phyloP scores from a whole-genome alignment of 2,888 invertebrate genomes.

The Drosophila putrida region DNA sequence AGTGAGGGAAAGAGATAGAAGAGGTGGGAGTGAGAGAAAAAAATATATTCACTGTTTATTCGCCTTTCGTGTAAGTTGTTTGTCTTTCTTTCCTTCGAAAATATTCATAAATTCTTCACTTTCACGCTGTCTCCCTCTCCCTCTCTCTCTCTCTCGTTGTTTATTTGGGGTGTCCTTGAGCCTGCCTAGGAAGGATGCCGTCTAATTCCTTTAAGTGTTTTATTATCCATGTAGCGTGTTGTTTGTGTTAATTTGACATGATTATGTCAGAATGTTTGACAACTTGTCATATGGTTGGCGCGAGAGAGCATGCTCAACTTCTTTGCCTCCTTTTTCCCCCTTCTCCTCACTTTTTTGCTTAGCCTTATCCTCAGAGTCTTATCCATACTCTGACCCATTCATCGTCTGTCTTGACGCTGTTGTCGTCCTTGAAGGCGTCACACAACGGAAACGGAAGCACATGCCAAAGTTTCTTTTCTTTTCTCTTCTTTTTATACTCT shows the following conservation, averaged over 20 bases:
- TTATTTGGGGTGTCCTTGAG: constrained; percentile 43
- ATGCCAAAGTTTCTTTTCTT: constrained; percentile 54
- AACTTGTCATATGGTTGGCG: constrained; percentile 67
- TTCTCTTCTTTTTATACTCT: constrained; percentile 11
- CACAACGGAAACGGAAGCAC: constrained; percentile 62
- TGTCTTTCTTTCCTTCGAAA: not conserved
- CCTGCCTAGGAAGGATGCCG: constrained; percentile 54
- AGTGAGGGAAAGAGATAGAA: too few species aligned
- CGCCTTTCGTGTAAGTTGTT: constrained; percentile 26
- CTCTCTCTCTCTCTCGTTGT: too few species aligned
- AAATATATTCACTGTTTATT: not conserved
- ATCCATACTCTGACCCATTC: constrained; percentile 7
- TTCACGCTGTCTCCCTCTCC: not conserved
- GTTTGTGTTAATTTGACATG: constrained; percentile 78
- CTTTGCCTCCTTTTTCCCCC: not conserved
- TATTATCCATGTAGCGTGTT: constrained; percentile 66
- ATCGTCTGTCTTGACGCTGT: not conserved
- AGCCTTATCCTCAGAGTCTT: not conserved
- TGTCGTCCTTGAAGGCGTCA: constrained; percentile 55
- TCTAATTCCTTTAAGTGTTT: constrained; percentile 74
- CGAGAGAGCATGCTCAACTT: constrained; percentile 18
- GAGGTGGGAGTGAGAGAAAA: not conserved
- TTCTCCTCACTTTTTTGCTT: not conserved
- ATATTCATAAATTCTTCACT: not conserved
- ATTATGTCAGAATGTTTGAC: constrained; percentile 81